Base-by-base conservation (phyloP, 2,797 vertebrate genomes). In the Gallinago stenura region DNA sequence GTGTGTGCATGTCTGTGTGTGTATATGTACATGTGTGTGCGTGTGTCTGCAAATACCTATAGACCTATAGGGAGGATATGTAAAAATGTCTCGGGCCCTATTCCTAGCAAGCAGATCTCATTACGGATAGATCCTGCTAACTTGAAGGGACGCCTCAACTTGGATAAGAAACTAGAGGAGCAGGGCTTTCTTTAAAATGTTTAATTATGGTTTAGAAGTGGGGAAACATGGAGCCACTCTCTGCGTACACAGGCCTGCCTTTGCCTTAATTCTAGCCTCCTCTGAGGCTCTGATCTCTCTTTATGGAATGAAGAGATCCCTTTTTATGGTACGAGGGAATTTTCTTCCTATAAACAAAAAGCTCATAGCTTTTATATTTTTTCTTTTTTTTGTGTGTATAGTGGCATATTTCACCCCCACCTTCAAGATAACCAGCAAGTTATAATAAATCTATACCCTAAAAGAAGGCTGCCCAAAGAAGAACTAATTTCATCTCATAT, bases 241-340 rank as follows among this genome's bases (percentile, higher is more conserved):
- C 68, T 77, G 37, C 81, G 61, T 83, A 64, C 37, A 51, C 53
- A 86, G 87, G 69, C 66, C 64, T 83, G 76, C 75, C 78, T 91
- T 95, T 96, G 96, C 95, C 96, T 96, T 97, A 96, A 95, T 91
- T 91, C 64, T 95, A 84, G 70, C 85, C 62, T 96, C 56, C 69
- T 87, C 77, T 83, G 94, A 86, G 80, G 89, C 66, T 88, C 50
- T 72, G 79, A 83, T 94, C 30, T 96, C 94, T 82, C 90, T 57
- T 72, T 83, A 12, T 53, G 51, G 51, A 95, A 95, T 35, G 25
- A 83, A 87, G 72, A 91, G 77, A 84, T 69, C 58, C 70, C 87
- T 90, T 95, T 96, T 83, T 93, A 90, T 46, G 46, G 48, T 70
- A 88, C 5, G 33, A 83, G 45, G 51, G 87, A 91, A 66, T 90